phyloP scores from a whole-genome alignment of 1,140 invertebrate species.

The Dermatophagoides farinae region DNA sequence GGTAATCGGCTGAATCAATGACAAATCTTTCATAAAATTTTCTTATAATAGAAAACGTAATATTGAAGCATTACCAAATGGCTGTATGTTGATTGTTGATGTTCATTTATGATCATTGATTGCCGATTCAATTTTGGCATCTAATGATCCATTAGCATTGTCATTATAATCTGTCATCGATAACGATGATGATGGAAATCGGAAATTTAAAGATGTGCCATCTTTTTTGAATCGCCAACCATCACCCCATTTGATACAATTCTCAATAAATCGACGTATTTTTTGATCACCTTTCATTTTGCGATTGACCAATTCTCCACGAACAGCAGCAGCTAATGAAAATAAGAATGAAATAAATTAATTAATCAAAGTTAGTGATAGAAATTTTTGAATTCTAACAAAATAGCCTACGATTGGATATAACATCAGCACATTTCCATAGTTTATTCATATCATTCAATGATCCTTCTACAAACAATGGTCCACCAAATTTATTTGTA shows the following conservation, averaged over 20 bases:
- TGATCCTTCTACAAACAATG: too few relatives aligned
- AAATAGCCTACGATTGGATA: neutral
- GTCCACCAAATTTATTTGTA: neutral
- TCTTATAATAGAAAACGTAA: too few relatives aligned
- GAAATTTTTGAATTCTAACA: neutral
- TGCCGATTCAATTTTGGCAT: neutral
- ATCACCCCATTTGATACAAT: constrained; percentile 6
- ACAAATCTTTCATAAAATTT: too few relatives aligned
- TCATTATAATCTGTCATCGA: neutral
- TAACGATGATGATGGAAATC: neutral
- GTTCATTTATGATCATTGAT: neutral
- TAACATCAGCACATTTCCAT: constrained; percentile 7
- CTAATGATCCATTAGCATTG: neutral
- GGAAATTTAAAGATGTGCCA: neutral
- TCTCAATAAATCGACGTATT: neutral
- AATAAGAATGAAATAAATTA: neutral
- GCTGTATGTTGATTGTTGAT: neutral
- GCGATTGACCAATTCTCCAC: neutral
- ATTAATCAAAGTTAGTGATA: neutral
- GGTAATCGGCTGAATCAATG: too few relatives aligned
- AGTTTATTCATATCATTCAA: neutral
- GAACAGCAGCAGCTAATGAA: neutral
- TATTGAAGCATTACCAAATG: too few relatives aligned
- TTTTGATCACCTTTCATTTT: constrained; percentile 2
- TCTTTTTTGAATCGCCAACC: constrained; percentile 7